phyloP scores from a whole-genome alignment of 2,113 vertebrate species.

The Otocyon megalotis region DNA sequence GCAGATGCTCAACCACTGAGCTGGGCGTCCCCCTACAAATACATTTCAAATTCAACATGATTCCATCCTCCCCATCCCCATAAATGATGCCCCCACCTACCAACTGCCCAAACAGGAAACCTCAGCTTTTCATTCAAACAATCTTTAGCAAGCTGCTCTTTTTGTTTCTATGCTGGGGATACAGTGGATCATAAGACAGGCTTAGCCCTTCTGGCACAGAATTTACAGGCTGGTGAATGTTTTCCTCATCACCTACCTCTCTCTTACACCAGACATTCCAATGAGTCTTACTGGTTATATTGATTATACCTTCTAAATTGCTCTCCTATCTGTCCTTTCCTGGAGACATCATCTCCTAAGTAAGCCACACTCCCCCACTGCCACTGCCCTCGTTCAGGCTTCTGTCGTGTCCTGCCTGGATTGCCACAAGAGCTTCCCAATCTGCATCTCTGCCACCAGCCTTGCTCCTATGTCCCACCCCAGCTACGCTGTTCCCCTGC shows the following conservation, averaged over 20 bases:
- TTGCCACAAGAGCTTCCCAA: neutral
- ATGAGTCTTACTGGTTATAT: neutral
- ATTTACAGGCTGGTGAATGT: neutral
- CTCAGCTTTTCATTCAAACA: neutral
- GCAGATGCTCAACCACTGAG: too few relatives aligned
- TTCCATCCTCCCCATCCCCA: neutral
- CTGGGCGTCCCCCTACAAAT: neutral
- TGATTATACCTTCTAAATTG: neutral
- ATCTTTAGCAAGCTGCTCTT: neutral
- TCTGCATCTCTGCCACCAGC: neutral
- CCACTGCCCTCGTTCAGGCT: neutral
- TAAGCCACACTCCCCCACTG: neutral
- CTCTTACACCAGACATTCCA: neutral
- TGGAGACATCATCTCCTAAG: neutral
- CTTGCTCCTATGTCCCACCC: neutral
- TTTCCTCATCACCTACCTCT: neutral
- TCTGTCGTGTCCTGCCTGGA: neutral
- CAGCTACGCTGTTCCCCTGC: neutral
- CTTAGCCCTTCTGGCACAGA: neutral
- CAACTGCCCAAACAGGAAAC: neutral
- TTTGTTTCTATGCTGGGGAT: neutral
- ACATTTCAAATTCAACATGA: conserved; percentile 1
- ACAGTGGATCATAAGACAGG: neutral
- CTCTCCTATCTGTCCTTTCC: neutral
- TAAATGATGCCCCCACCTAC: neutral